Evolutionary conservation across 1,140 invertebrate species (phyloP).

Genomic region (Archivesica marissinica): DNA sequence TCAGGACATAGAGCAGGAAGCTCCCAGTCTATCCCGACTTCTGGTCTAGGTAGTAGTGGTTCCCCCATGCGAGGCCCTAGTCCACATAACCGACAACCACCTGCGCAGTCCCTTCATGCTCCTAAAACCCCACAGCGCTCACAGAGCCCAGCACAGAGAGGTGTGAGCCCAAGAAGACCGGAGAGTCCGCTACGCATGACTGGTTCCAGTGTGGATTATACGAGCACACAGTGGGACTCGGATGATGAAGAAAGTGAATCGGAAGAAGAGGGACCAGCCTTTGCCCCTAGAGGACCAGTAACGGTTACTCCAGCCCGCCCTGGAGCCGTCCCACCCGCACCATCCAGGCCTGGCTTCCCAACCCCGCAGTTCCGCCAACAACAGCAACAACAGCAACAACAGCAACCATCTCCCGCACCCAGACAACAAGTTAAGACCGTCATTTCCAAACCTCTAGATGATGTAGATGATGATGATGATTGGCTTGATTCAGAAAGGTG

Average conservation of each 20-base stretch:
- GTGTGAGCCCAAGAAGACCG: slow-evolving; percentile 4
- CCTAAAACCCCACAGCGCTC: slow-evolving; percentile 66
- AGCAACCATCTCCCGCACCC: slow-evolving; percentile 54
- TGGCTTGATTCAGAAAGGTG: slow-evolving; percentile 66
- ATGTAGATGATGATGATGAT: slow-evolving; percentile 72
- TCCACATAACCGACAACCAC: slow-evolving; percentile 35
- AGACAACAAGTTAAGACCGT: slow-evolving; percentile 64
- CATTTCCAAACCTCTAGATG: slow-evolving; percentile 70
- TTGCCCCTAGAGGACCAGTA: slow-evolving; percentile 53
- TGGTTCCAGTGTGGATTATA: slow-evolving; percentile 79
- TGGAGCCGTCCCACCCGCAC: slow-evolving; percentile 38
- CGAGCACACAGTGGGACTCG: slow-evolving; percentile 78
- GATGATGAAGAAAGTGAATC: slow-evolving; percentile 71
- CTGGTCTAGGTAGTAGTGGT: slow-evolving; percentile 55
- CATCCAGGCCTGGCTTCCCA: slow-evolving; percentile 4
- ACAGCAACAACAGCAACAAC: slow-evolving; percentile 32
- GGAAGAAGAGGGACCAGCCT: slow-evolving; percentile 65
- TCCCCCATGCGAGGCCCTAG: slow-evolving; percentile 56
- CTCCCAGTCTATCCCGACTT: slow-evolving; percentile 54
- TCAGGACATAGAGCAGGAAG: slow-evolving; percentile 50
- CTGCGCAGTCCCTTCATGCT: slow-evolving; percentile 49
- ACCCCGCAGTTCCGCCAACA: slow-evolving; percentile 30
- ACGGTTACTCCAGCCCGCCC: slow-evolving; percentile 66
- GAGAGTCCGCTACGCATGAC: slow-evolving; percentile 54
- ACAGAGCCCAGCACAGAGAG: slow-evolving; percentile 44